phyloP scores from a whole-genome alignment of 2,888 invertebrate species.

The Drosophila subsilvestris region DNA sequence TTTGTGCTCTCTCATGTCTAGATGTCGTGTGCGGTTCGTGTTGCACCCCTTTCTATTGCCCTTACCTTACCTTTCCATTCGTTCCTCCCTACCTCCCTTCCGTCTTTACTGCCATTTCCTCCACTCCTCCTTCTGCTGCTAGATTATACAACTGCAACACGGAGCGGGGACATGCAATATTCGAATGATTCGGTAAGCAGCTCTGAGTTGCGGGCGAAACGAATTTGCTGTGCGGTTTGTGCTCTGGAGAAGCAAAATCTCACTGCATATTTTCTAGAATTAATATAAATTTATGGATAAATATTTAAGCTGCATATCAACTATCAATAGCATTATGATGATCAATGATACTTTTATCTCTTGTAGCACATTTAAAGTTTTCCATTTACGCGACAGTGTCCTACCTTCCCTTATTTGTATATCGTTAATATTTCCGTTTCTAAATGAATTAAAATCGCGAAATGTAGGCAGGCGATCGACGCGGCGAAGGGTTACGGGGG shows the following conservation, averaged over 20 bases:
- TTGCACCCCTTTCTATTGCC: constrained; percentile 45
- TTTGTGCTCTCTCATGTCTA: constrained; percentile 60
- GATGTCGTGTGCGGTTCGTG: constrained; percentile 57
- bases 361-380: constrained; percentile 18
- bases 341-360: too few relatives aligned
- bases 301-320: neutral
- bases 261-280: neutral
- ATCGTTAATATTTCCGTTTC: constrained; percentile 70
- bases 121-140: constrained; percentile 7
- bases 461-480: constrained; percentile 62
- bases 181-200: constrained; percentile 9
- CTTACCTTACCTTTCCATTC: too few relatives aligned
- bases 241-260: neutral
- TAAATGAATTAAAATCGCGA: constrained; percentile 78
- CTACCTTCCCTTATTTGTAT: constrained; percentile 34
- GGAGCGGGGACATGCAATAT: constrained; percentile 68
- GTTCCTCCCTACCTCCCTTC: neutral
- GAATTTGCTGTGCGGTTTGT: neutral
- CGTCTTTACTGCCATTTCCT: too few relatives aligned
- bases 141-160: constrained; percentile 70
- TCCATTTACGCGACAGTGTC: too few relatives aligned
- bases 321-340: too few relatives aligned
- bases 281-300: too few relatives aligned
- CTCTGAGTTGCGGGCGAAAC: neutral
- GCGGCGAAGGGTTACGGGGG: constrained; percentile 8